Evolutionary conservation across 2,888 invertebrate species (phyloP).

Genomic region (Eilema depressum): DNA sequence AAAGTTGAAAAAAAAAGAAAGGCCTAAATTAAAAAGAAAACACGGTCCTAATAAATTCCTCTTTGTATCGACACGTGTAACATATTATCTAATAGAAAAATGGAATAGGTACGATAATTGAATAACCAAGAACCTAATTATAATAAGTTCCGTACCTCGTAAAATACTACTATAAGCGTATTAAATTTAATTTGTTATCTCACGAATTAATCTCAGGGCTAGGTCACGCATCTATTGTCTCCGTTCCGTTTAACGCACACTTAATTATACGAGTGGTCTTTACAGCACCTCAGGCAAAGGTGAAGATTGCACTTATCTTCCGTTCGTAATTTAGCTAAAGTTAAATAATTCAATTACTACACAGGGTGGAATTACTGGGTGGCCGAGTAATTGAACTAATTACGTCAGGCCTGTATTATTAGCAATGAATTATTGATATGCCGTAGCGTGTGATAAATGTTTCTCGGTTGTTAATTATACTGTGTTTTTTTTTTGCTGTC

Average conservation of each 20-base stretch:
- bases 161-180: conserved; percentile 44
- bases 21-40: neutral
- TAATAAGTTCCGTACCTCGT: conserved; percentile 36
- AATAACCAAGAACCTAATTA: conserved; percentile 30
- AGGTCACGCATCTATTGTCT: conserved; percentile 73
- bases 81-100: conserved; percentile 10
- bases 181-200: conserved; percentile 58
- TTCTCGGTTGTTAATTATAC: conserved; percentile 69
- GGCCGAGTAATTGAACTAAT: conserved; percentile 84
- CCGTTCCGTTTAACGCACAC: conserved; percentile 68
- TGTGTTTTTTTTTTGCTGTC: conserved; percentile 55
- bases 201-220: conserved; percentile 54
- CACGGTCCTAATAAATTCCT: neutral
- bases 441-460: conserved; percentile 73
- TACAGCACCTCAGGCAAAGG: conserved; percentile 69
- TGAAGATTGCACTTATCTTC: conserved; percentile 67
- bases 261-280: conserved; percentile 71
- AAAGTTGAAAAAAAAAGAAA: neutral
- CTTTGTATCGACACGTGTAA: conserved; percentile 8
- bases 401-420: conserved; percentile 81
- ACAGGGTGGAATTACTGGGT: conserved; percentile 74
- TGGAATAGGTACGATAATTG: conserved; percentile 5
- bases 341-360: conserved; percentile 81
- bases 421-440: conserved; percentile 83
- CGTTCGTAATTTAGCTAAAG: conserved; percentile 67